phyloP scores from a whole-genome alignment of 2,888 invertebrate genomes.

The Chalcis sispes region DNA sequence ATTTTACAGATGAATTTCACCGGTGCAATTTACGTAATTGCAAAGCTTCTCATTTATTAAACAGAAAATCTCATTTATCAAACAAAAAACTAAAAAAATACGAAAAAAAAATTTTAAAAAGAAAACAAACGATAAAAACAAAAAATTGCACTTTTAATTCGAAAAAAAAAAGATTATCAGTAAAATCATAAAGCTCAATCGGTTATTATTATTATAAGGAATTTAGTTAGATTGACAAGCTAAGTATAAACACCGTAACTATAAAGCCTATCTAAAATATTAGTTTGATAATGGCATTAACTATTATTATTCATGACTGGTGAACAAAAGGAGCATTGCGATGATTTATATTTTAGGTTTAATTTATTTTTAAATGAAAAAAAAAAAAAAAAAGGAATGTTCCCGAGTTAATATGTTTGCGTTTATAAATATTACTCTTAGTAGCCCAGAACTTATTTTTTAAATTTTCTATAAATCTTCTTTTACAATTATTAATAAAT shows the following conservation, averaged over 20 bases:
- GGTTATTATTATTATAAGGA: slow-evolving; percentile 63
- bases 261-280: slow-evolving; percentile 65
- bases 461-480: too few relatives aligned
- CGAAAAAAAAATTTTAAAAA: not conserved
- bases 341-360: too few relatives aligned
- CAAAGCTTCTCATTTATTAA: slow-evolving; percentile 4
- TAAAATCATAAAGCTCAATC: slow-evolving; percentile 63
- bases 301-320: slow-evolving; percentile 60
- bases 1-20: slow-evolving; percentile 21
- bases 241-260: slow-evolving; percentile 66
- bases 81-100: not conserved
- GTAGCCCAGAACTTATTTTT: too few relatives aligned
- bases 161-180: not conserved
- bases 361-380: too few relatives aligned
- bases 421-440: too few relatives aligned
- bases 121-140: too few relatives aligned
- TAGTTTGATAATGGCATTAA: slow-evolving; percentile 65
- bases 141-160: not conserved
- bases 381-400: too few relatives aligned
- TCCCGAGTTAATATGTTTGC: too few relatives aligned
- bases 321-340: too few relatives aligned
- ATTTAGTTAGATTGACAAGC: slow-evolving; percentile 65
- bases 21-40: slow-evolving; percentile 26
- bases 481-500: too few relatives aligned
- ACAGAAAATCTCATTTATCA: too few relatives aligned